Evolutionary conservation across 2,888 invertebrate genomes (phyloP).

Genomic region (Selenia dentaria): DNA sequence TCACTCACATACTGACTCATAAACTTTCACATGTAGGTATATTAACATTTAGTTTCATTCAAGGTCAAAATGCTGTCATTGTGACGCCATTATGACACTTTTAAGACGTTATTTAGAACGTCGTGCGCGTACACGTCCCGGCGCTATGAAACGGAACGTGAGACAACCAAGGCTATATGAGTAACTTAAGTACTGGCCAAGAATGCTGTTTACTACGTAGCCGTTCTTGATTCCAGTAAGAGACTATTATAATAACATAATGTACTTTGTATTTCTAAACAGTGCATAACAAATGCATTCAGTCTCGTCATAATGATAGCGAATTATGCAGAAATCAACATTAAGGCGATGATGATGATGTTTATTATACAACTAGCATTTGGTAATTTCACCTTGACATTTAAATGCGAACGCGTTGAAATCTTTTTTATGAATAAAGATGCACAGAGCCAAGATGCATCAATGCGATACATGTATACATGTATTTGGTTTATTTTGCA

Average conservation of each 20-base stretch:
- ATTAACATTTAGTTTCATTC: too few relatives aligned
- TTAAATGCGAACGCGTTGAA: slow-evolving; percentile 15
- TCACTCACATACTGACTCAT: too few relatives aligned
- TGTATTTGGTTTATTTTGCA: too few relatives aligned
- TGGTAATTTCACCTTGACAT: slow-evolving; percentile 18
- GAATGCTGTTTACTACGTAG: slow-evolving; percentile 10
- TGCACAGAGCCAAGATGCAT: slow-evolving; percentile 3
- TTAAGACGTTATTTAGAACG: too few relatives aligned
- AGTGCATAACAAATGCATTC: not conserved
- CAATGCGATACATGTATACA: too few relatives aligned
- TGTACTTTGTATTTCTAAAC: not conserved
- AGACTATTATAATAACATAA: not conserved
- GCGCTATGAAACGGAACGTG: too few relatives aligned
- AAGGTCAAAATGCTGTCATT: too few relatives aligned
- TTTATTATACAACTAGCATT: slow-evolving; percentile 7
- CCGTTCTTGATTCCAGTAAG: not conserved
- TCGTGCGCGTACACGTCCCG: too few relatives aligned
- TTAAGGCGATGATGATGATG: slow-evolving; percentile 3
- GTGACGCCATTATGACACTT: too few relatives aligned
- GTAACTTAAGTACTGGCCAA: slow-evolving; percentile 2
- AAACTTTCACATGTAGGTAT: too few relatives aligned
- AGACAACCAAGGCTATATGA: slow-evolving; percentile 9
- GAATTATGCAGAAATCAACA: slow-evolving; percentile 6
- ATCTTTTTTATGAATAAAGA: slow-evolving; percentile 14
- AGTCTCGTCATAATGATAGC: slow-evolving; percentile 1